These are phyloP conservation scores for Conops quadrifasciatus DNA, from an alignment of 2,888 invertebrate genomes.

Conservation along the genomic window DNA sequence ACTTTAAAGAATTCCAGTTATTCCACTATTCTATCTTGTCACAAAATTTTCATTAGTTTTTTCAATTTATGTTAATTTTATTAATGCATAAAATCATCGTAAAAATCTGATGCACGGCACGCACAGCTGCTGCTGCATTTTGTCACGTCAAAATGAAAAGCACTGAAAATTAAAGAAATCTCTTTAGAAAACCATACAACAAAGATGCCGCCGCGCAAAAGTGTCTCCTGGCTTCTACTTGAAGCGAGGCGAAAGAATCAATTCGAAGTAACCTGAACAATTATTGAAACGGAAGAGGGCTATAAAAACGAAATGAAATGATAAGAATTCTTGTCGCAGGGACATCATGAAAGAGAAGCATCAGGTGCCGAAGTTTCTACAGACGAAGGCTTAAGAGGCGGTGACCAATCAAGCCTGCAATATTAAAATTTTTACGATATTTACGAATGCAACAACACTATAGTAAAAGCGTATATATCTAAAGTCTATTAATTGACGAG, in stretches of 20 bases:
- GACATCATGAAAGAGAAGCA: background rate
- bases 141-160: constrained; percentile 18
- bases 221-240: constrained; percentile 1
- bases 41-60: background rate
- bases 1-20: no score
- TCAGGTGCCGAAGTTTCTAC: background rate
- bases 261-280: constrained; percentile 3
- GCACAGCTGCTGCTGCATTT: no score
- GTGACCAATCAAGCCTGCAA: no score
- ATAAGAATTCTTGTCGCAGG: constrained; percentile 9
- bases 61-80: constrained; percentile 1
- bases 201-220: constrained; percentile 15
- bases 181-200: background rate
- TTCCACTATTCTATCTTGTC: no score
- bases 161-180: constrained; percentile 2
- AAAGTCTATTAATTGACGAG: no score
- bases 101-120: background rate
- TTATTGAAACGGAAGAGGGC: constrained; percentile 23
- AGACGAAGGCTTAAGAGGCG: no score
- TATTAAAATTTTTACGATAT: no score
- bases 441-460: no score
- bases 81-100: constrained; percentile 13
- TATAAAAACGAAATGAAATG: constrained; percentile 28
- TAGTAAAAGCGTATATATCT: no score
- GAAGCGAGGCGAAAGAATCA: background rate